Percentiles rank a stretch among this genome's conserved stretches.
Evolutionary conservation across 2,113 vertebrate species (phyloP).

Genomic region (Pungitius pungitius): DNA sequence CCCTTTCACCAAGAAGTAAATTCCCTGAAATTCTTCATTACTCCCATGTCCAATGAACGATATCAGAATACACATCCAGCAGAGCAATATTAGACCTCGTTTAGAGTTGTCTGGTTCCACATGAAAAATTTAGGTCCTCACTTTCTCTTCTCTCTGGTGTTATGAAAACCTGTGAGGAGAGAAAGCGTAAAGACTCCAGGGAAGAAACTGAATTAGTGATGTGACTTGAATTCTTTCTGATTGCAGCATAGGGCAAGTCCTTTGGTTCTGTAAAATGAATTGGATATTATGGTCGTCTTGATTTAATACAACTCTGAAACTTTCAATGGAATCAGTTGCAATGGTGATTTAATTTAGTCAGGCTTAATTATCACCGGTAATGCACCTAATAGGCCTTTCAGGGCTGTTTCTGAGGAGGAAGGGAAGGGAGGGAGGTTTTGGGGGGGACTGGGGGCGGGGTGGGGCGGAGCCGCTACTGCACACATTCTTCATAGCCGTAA

Average conservation of each 20-base stretch:
- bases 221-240: no score
- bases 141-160: no score
- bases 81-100: neutral
- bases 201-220: no score
- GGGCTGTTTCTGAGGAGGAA: conserved; percentile 7
- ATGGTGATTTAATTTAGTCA: conserved; percentile 18
- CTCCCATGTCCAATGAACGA: neutral
- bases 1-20: neutral
- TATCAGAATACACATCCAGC: neutral
- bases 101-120: no score
- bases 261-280: no score
- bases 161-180: no score
- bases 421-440: neutral
- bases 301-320: no score
- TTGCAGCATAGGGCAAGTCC: no score
- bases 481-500: conserved; percentile 77
- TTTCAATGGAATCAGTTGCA: neutral
- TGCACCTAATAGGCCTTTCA: conserved; percentile 47
- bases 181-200: no score
- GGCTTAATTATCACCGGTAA: conserved; percentile 47
- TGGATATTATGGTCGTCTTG: no score
- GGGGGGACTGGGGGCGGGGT: no score
- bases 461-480: conserved; percentile 31
- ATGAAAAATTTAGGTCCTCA: no score
- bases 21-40: neutral